Evolutionary conservation across 2,888 invertebrate species (phyloP).

Genomic region (Penaeus monodon): DNA sequence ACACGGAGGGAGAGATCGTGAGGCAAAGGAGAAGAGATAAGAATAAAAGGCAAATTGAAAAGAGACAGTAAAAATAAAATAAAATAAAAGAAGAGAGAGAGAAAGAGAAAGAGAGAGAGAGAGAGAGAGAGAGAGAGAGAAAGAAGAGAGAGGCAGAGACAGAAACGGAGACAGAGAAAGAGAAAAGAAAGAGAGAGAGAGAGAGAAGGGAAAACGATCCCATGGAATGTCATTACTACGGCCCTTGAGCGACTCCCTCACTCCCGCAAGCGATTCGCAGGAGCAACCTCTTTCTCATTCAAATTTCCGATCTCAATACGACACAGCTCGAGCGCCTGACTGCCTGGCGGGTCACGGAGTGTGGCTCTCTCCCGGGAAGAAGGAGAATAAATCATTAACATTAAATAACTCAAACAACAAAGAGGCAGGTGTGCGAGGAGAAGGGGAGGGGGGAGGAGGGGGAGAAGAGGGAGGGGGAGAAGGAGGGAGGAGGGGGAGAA

Average conservation of each 20-base stretch:
- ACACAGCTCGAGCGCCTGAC: too few species aligned
- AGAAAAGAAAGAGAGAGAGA: not conserved
- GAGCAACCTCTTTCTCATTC: too few species aligned
- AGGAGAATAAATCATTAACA: too few species aligned
- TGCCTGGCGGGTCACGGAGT: too few species aligned
- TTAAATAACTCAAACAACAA: not conserved
- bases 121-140: conserved; percentile 2
- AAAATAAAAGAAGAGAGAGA: not conserved
- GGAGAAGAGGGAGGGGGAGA: not conserved
- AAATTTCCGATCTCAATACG: too few species aligned
- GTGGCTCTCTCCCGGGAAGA: too few species aligned
- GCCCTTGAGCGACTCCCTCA: too few species aligned
- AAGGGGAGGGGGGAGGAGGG: not conserved
- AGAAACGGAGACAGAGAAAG: not conserved
- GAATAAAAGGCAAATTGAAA: too few species aligned
- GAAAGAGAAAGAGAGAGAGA: not conserved
- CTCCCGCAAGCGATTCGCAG: too few species aligned
- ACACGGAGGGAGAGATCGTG: too few species aligned
- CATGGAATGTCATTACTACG: not conserved
- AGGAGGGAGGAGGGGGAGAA: not conserved
- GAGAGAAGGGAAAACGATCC: not conserved
- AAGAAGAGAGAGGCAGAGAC: not conserved
- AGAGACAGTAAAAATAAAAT: too few species aligned
- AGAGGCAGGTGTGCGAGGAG: not conserved
- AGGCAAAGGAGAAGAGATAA: too few species aligned